Evolutionary conservation across 2,797 vertebrate genomes (phyloP), one percentile per base, ranked within the genome.

Genomic region (Melanotaenia nigrans): DNA sequence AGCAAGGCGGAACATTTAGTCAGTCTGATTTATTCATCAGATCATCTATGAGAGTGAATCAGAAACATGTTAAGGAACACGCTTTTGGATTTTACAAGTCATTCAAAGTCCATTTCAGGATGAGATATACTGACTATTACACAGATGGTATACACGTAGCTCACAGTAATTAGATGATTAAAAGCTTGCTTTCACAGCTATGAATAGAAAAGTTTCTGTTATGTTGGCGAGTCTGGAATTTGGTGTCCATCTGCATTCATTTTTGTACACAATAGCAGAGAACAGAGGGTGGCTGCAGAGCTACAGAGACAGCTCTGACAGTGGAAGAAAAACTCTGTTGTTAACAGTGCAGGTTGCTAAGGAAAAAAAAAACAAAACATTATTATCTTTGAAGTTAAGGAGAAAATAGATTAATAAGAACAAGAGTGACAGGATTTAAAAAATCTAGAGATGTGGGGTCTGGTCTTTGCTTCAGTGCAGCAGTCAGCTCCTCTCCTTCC

Each of bases 161-260:
- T 32, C 36, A 53, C 35, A 61, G 55, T 68, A 62, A 87, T 22
- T 16, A 49, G 42, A 61, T 70, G 40, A 84, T 86, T 62, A 72
- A 66, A 86, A 89, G 79, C 25, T 14, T 22, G 16, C 49, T 54
- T 68, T 68, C 72, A 79, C 60, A 81, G 45, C 36, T 55, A 67
- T 61, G 49, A 80, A 83, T 63, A 68, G 55, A 64, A 64, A 73
- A 8, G 42, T 75, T 73, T 79, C 61, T 67, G 65, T 70, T 67
- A 24, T 33, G 63, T 40, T 71, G 63, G 61, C 56, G 63, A 65
- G 71, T 78, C 75, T 42, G 24, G 56, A 33, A 20, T 60, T 76
- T 53, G 59, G 63, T 51, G 72, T 73, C 75, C 75, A 81, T 86
- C 76, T 83, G 79, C 36, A 79, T 2, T 59, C 47, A 68, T 83